Base-by-base conservation (phyloP, 2,888 invertebrate genomes). In the Hypolimnas misippus region DNA sequence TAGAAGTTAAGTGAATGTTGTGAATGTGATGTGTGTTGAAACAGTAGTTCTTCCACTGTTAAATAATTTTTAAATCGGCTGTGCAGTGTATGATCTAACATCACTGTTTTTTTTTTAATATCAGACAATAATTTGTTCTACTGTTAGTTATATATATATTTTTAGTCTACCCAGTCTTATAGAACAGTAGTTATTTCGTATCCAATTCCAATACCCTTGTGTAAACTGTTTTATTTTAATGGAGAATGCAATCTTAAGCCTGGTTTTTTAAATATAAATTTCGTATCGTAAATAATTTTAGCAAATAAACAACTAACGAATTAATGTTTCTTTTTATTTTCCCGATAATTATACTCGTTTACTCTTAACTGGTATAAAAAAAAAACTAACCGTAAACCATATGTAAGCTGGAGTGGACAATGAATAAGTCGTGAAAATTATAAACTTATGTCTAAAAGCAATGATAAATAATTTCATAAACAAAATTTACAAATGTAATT, bases 1-100 rank as follows among this genome's bases (percentile, higher is more conserved):
- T 51, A 54, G 17, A 57, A 38, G 49, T 44, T 57, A 57, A 60
- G 59, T 29, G 17, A 21, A 31, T 35, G 57, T 52, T 53, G 52
- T 62, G 53, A 57, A 38, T 38, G 59, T 60, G 46, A 38, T 49
- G 49, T 14, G 38, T 60, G 53, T 53, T 53, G 57, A 57, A 53
- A 57, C 55, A 61, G 19, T 31, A 29, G 29, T 31, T 31, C 54
- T 62, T 62, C 57, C 62, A 31, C 40, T 12, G 44, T 53, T 44
- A 44, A 31, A 31, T 25, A 50, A 25, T 42, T 54, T 38, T 51
- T 4, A 58, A 31, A 60, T 53, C 46, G 53, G 53, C 59, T 60
- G 59, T 60, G 53, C 29, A 14, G 3, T 14, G 44, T 29, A 6
- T 46, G 19, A 6, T 21, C 19, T 49, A 49, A 14, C 3, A 12